These are phyloP conservation scores for Heterodera schachtii DNA, from an alignment of 1,140 invertebrate genomes.

Conservation along the genomic window DNA sequence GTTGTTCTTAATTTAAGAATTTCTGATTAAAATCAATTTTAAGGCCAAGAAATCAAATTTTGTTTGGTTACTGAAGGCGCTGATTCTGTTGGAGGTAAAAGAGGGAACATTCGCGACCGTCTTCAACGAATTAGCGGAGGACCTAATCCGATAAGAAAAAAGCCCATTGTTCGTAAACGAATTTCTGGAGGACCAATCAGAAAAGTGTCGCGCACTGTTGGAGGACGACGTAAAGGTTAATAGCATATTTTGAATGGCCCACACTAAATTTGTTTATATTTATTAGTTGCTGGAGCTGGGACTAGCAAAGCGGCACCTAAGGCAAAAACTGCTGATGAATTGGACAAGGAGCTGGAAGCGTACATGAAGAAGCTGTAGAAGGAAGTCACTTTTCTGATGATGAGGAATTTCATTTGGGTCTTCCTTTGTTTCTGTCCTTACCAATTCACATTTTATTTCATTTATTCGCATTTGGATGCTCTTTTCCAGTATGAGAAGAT, in stretches of 20 bases:
- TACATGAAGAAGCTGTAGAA: conserved; percentile 35
- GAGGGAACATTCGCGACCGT: conserved; percentile 34
- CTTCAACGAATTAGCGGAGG: conserved; percentile 33
- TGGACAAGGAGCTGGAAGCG: conserved; percentile 44
- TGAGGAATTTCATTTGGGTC: background rate
- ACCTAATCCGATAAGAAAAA: conserved; percentile 19
- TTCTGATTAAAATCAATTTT: background rate
- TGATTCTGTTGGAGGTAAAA: background rate
- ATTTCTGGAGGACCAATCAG: background rate
- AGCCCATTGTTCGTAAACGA: conserved; percentile 7
- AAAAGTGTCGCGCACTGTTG: background rate
- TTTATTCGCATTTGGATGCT: background rate
- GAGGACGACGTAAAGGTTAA: conserved; percentile 26
- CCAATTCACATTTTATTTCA: background rate
- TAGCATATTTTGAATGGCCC: too few species aligned
- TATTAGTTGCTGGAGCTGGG: background rate
- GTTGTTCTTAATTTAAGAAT: conserved; percentile 6
- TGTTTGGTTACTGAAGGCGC: conserved; percentile 31
- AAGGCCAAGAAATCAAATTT: conserved; percentile 45
- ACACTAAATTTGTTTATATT: background rate
- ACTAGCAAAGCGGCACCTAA: conserved; percentile 9
- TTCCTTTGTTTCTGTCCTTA: background rate
- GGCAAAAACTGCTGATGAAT: conserved; percentile 39
- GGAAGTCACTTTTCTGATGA: background rate
- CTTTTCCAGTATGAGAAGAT: too few species aligned